phyloP scores from a whole-genome alignment of 2,888 invertebrate species.

The Meloe dianella region DNA sequence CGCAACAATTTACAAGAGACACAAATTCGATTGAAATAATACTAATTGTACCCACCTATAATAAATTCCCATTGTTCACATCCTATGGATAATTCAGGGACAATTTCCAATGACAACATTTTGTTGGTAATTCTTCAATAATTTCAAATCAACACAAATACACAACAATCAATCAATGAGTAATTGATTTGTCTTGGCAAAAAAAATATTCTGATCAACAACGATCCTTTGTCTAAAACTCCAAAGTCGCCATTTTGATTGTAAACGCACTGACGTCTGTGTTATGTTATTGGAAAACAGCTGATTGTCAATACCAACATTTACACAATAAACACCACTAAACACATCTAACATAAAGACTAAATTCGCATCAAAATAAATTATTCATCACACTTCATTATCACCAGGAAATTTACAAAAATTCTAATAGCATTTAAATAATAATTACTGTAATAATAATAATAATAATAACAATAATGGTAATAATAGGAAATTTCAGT shows the following conservation, averaged over 20 bases:
- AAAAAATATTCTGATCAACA: constrained; percentile 14
- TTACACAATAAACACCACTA: constrained; percentile 24
- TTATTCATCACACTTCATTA: constrained; percentile 9
- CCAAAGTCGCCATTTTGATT: constrained; percentile 53
- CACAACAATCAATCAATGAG: constrained; percentile 26
- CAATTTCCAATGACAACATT: constrained; percentile 97
- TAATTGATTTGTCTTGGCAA: constrained; percentile 20
- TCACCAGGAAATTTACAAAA: constrained; percentile 10
- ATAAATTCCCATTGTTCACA: constrained; percentile 98
- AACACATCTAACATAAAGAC: constrained; percentile 16
- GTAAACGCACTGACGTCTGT: constrained; percentile 43
- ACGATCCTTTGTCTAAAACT: constrained; percentile 29
- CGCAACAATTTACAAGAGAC: constrained; percentile 19
- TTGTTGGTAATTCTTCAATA: constrained; percentile 47
- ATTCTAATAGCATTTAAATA: constrained; percentile 9
- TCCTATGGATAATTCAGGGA: constrained; percentile 93
- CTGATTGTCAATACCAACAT: constrained; percentile 46
- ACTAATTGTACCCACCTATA: constrained; percentile 77
- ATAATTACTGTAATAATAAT: no score
- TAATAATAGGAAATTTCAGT: constrained; percentile 32
- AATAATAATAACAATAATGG: constrained; percentile 15
- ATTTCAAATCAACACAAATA: constrained; percentile 23
- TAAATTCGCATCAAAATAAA: constrained; percentile 19
- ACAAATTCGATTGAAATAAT: constrained; percentile 28
- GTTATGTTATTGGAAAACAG: constrained; percentile 53